phyloP scores from a whole-genome alignment of 2,888 invertebrate species.

The Ferdinandea cuprea region DNA sequence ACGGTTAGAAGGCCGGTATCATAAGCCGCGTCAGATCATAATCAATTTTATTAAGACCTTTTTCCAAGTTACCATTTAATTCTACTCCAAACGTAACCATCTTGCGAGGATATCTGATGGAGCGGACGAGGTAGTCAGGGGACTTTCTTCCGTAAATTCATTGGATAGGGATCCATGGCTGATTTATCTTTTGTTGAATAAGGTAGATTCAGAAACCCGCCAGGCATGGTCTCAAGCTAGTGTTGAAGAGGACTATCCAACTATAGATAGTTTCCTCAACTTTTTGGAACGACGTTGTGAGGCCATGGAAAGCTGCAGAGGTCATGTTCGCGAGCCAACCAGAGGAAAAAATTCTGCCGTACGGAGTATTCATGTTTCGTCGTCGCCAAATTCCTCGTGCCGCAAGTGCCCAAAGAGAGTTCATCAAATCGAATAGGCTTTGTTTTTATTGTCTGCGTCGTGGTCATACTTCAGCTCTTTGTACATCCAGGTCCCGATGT shows the following conservation, averaged over 20 bases:
- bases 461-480: too few relatives aligned
- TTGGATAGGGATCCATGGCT: too few relatives aligned
- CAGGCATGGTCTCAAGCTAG: too few relatives aligned
- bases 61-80: constrained; percentile 5
- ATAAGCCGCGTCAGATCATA: constrained; percentile 13
- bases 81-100: not conserved
- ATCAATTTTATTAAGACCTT: constrained; percentile 15
- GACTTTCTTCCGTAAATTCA: too few relatives aligned
- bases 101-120: constrained; percentile 41
- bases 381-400: too few relatives aligned
- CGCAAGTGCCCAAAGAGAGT: not conserved
- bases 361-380: not conserved
- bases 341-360: not conserved
- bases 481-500: too few relatives aligned
- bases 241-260: too few relatives aligned
- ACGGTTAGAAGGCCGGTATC: too few relatives aligned
- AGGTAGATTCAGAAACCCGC: too few relatives aligned
- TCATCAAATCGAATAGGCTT: constrained; percentile 18
- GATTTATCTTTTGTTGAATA: too few relatives aligned
- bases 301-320: constrained; percentile 31
- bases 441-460: too few relatives aligned
- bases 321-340: not conserved
- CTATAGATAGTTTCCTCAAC: constrained; percentile 33
- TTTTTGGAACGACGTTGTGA: constrained; percentile 3
- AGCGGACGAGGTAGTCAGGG: too few relatives aligned